phyloP scores from a whole-genome alignment of 2,113 vertebrate genomes.

The Agelaius tricolor region DNA sequence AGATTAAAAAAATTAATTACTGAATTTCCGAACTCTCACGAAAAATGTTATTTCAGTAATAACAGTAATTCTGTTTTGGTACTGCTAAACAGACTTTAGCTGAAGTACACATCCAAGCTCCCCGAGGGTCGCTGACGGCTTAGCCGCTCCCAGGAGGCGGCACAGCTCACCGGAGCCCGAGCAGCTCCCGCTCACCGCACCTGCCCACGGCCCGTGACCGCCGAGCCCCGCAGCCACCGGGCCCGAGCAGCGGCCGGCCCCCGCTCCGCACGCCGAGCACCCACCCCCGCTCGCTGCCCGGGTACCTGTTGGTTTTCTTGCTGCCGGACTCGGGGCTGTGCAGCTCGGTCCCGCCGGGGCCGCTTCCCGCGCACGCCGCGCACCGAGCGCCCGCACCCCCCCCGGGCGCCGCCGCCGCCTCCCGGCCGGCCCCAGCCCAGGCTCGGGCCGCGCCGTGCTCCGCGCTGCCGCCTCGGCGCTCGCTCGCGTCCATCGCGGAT shows the following conservation, averaged over 20 bases:
- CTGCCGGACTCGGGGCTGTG: background rate
- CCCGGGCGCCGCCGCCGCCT: background rate
- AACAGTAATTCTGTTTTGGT: background rate
- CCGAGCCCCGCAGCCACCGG: background rate
- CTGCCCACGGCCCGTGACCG: background rate
- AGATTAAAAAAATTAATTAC: background rate
- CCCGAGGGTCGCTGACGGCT: background rate
- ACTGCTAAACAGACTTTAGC: rapidly evolving
- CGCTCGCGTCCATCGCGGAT: background rate
- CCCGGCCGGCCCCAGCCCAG: background rate
- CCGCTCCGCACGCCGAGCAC: background rate
- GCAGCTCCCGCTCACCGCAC: background rate
- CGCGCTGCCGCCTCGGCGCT: background rate
- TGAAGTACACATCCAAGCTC: background rate
- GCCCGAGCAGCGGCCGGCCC: background rate
- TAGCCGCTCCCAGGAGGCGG: background rate
- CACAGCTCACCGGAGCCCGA: rapidly evolving
- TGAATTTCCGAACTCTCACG: rapidly evolving
- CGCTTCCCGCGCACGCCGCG: background rate
- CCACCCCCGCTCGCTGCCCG: background rate
- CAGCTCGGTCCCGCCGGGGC: background rate
- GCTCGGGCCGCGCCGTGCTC: background rate
- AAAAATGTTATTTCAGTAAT: rapidly evolving
- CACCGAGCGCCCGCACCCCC: slow-evolving; percentile 49
- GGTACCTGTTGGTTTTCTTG: slow-evolving; percentile 75